phyloP scores from a whole-genome alignment of 2,797 vertebrate genomes.

The Catostomus latipinnis region DNA sequence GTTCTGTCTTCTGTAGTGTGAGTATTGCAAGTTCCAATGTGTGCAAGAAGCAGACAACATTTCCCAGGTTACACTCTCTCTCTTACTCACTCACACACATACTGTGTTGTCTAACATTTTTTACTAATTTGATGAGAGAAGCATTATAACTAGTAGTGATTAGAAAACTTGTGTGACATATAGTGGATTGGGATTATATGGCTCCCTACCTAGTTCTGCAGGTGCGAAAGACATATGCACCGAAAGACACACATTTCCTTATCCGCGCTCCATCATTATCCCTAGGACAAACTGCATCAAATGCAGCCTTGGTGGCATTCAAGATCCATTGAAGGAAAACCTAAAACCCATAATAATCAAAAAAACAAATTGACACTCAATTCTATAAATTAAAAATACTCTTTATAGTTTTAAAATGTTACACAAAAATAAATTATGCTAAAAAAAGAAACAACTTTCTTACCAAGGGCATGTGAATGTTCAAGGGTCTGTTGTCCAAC shows the following conservation, averaged over 20 bases:
- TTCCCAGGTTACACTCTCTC: background rate
- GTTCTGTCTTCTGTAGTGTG: slow-evolving; percentile 14
- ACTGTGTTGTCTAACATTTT: too few relatives aligned
- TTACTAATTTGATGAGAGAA: slow-evolving; percentile 4
- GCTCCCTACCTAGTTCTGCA: slow-evolving; percentile 42
- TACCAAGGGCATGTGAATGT: background rate
- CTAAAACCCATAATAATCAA: slow-evolving; percentile 24
- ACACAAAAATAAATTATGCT: slow-evolving; percentile 9
- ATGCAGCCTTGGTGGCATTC: slow-evolving; percentile 43
- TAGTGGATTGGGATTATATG: slow-evolving; percentile 42
- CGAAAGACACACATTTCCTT: slow-evolving; percentile 32
- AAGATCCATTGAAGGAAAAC: slow-evolving; percentile 32
- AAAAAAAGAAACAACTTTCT: slow-evolving; percentile 29
- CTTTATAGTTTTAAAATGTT: too few relatives aligned
- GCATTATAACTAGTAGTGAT: background rate
- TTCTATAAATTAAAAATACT: too few relatives aligned
- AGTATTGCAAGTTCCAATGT: slow-evolving; percentile 4
- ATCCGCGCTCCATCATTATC: slow-evolving; percentile 31
- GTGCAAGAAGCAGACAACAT: background rate
- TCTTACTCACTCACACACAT: background rate
- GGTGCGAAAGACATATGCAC: slow-evolving; percentile 43
- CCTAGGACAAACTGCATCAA: slow-evolving; percentile 14
- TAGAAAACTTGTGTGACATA: slow-evolving; percentile 43
- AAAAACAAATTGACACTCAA: slow-evolving; percentile 1
- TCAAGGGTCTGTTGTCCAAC: slow-evolving; percentile 48